Conservation (phyloP, 2,888 invertebrate species). For the Clivina fossor region DNA sequence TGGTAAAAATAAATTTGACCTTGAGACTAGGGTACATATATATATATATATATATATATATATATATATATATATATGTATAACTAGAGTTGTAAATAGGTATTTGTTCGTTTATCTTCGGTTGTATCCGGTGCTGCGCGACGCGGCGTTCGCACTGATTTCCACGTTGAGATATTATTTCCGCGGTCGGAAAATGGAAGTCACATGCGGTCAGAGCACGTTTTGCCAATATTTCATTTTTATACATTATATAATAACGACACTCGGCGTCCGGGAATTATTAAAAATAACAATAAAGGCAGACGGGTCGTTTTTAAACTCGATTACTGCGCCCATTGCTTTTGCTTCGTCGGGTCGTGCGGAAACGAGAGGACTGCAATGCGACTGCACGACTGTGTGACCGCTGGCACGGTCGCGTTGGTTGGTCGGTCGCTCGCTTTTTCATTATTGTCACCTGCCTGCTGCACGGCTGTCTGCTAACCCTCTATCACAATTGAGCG, state of each 20-base stretch:
- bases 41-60: too few species aligned
- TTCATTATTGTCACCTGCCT: conserved; percentile 13
- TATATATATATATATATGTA: too few species aligned
- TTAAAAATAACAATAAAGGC: conserved; percentile 31
- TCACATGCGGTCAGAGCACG: conserved; percentile 23
- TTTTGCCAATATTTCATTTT: conserved; percentile 28
- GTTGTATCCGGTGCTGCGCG: not conserved
- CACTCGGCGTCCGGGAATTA: conserved; percentile 26
- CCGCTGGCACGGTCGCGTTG: not conserved
- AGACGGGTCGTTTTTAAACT: conserved; percentile 28
- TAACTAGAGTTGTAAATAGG: too few species aligned
- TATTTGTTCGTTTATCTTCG: too few species aligned
- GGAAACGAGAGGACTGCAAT: not conserved
- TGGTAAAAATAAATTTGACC: too few species aligned
- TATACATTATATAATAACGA: conserved; percentile 32
- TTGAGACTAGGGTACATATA: too few species aligned
- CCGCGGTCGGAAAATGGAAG: conserved; percentile 17
- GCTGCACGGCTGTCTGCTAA: not conserved
- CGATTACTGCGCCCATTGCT: conserved; percentile 8
- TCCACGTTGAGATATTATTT: conserved; percentile 13
- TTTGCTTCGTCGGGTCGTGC: not conserved
- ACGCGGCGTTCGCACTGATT: conserved; percentile 14
- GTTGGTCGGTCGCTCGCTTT: conserved; percentile 6
- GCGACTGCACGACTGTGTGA: not conserved
- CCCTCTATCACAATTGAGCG: not conserved